Percentiles rank a stretch among this genome's conserved stretches.
phyloP scores from a whole-genome alignment of 2,113 vertebrate species.

The Nanger granti region DNA sequence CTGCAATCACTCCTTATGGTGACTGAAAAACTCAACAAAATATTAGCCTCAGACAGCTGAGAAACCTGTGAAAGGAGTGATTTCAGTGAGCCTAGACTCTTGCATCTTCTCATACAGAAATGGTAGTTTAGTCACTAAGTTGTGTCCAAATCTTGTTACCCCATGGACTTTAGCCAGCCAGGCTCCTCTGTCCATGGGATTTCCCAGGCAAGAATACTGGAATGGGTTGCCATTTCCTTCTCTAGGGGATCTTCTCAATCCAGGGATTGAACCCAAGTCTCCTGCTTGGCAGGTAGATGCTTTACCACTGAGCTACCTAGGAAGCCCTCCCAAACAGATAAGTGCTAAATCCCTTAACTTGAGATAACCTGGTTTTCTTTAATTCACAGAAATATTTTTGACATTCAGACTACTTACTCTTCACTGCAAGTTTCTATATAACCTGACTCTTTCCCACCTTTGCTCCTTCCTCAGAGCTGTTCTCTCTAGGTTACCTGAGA shows the following conservation, averaged over 20 bases:
- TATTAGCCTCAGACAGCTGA: neutral
- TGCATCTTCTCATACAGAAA: neutral
- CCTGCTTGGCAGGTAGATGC: neutral
- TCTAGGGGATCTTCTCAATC: neutral
- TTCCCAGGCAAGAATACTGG: neutral
- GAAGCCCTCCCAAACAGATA: neutral
- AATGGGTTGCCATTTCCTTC: neutral
- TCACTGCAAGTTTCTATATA: neutral
- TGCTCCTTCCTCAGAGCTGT: neutral
- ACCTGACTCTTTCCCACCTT: neutral
- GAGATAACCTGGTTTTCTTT: neutral
- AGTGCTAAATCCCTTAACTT: neutral
- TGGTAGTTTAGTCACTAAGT: neutral
- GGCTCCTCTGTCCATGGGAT: neutral
- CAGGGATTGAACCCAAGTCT: neutral
- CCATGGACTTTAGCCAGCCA: neutral
- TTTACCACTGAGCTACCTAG: neutral
- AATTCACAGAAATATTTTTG: neutral
- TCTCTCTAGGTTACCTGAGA: neutral
- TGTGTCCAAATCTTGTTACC: neutral
- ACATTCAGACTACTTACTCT: neutral
- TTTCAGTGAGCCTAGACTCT: neutral
- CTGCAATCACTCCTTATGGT: neutral
- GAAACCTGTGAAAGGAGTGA: neutral
- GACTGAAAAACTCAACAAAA: neutral